Evolutionary conservation across 2,888 invertebrate genomes (phyloP), one percentile per base, ranked within the genome.

Genomic region (Metellina segmentata): DNA sequence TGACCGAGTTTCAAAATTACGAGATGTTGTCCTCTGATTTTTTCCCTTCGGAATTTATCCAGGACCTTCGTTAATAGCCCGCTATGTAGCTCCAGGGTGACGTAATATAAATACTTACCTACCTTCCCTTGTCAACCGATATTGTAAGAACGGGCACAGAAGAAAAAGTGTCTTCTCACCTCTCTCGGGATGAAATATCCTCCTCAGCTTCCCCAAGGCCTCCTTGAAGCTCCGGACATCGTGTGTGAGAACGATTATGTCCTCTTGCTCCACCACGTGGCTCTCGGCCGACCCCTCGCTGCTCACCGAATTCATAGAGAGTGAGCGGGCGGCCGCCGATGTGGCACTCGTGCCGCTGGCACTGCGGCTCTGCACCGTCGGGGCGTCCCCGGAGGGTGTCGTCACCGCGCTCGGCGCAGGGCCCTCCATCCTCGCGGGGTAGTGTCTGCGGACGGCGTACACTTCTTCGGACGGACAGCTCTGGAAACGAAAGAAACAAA

Each of bases 221-320:
- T 96, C 96, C 81, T 95, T 95, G 94, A 96, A 95, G 83, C 94
- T 94, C 81, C 95, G 94, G 83, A 96, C 95, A 94, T 95, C 95
- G 78, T 95, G 95, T 0, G 95, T 95, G 49, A 96, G 94, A 8
- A 94, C 94, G 53, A 95, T 94, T 82, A 96, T 95, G 93, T 95
- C 95, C 93, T 95, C 95, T 93, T 95, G 95, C 93, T 95, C 95
- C 83, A 95, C 94, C 53, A 94, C 93, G 81, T 94, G 94, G 74
- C 93, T 93, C 61, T 93, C 93, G 20, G 86, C 83, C 85, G 93
- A 94, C 34, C 95, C 94, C 61, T 95, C 95, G 81, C 94, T 94
- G 91, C 95, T 95, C 61, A 95, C 94, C 93, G 95, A 95, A 85
- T 95, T 94, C 93, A 95, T 93, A 51, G 95, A 94, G 91, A 94